phyloP scores from a whole-genome alignment of 2,888 invertebrate species.

The Leptothorax acervorum region DNA sequence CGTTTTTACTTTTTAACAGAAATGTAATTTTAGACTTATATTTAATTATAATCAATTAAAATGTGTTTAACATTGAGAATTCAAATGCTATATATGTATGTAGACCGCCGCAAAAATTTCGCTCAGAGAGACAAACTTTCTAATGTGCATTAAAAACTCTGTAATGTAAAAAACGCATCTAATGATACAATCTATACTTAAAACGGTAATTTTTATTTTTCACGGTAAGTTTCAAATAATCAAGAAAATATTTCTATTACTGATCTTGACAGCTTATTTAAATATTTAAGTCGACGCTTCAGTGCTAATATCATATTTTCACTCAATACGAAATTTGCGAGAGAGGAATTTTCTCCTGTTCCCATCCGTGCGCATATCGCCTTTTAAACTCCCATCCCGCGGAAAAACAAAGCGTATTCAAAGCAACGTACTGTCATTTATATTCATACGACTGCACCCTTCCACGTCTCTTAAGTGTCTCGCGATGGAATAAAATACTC shows the following conservation, averaged over 20 bases:
- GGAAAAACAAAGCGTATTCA: constrained; percentile 69
- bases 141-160: not conserved
- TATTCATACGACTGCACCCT: constrained; percentile 66
- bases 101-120: not conserved
- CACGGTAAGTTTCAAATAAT: not conserved
- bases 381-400: constrained; percentile 64
- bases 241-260: not conserved
- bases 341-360: constrained; percentile 21
- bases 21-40: not conserved
- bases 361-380: constrained; percentile 50
- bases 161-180: not conserved
- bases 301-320: constrained; percentile 35
- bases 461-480: constrained; percentile 65
- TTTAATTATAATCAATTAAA: constrained; percentile 10
- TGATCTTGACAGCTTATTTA: not conserved
- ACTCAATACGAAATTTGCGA: constrained; percentile 45
- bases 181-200: constrained; percentile 1
- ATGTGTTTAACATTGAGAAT: not conserved
- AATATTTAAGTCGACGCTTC: constrained; percentile 19
- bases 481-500: constrained; percentile 70
- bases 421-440: constrained; percentile 68
- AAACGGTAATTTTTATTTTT: not conserved
- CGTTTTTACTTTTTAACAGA: not conserved
- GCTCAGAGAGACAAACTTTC: not conserved
- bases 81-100: not conserved